Conservation (phyloP, 2,797 vertebrate genomes). For the Pseudochromis fuscus region DNA sequence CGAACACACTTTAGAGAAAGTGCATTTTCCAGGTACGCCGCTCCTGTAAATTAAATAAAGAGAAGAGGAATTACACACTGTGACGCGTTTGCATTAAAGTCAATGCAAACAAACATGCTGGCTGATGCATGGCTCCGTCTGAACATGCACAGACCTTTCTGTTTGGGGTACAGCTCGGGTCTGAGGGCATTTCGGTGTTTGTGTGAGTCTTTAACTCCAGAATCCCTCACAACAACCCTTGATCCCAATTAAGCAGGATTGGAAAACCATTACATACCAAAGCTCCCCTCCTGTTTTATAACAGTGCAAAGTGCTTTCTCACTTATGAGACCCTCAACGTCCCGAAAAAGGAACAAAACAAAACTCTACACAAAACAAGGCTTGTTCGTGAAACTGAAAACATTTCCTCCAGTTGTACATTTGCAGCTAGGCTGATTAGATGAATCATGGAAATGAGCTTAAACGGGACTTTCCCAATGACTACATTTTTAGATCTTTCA, state of each 20-base stretch:
- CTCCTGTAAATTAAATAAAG: conserved; percentile 52
- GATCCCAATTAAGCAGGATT: conserved; percentile 79
- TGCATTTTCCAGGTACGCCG: conserved; percentile 32
- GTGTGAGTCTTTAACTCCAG: conserved; percentile 49
- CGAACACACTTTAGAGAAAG: conserved; percentile 38
- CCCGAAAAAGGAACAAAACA: not conserved
- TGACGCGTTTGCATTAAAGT: conserved; percentile 40
- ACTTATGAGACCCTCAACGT: conserved; percentile 24
- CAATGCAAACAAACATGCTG: conserved; percentile 29
- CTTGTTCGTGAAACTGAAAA: not conserved
- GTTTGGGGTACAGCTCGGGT: conserved; percentile 22
- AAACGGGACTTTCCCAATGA: not conserved
- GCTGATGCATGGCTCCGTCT: not conserved
- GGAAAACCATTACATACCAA: conserved; percentile 55
- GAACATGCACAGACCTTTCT: conserved; percentile 38
- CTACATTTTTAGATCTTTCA: not conserved
- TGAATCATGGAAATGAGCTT: not conserved
- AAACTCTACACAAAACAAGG: not conserved
- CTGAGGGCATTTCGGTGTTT: conserved; percentile 40
- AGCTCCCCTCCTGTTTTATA: conserved; percentile 60
- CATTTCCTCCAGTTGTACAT: too few species aligned
- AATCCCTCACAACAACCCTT: conserved; percentile 55
- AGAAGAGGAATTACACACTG: conserved; percentile 33
- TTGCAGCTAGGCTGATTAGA: not conserved
- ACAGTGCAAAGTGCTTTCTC: conserved; percentile 33